A percentile compares a stretch with the other conserved stretches of the same genome.
phyloP scores from a whole-genome alignment of 2,888 invertebrate genomes.

The Melieria picta region DNA sequence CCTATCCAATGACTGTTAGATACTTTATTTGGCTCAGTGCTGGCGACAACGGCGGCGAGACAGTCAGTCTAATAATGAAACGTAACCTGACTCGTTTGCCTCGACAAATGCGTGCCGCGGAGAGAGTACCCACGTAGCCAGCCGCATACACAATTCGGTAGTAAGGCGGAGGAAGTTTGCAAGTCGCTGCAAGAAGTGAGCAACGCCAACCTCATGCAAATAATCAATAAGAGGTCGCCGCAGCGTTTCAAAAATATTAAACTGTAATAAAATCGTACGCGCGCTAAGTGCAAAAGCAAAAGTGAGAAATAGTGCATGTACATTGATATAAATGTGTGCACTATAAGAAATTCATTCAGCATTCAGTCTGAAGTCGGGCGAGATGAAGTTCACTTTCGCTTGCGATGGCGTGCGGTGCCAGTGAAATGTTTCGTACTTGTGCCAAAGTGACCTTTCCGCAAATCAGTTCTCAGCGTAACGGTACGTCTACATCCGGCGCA shows the following conservation, averaged over 20 bases:
- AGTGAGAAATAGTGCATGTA: too few species aligned
- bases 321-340: too few species aligned
- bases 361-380: too few species aligned
- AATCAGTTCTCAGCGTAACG: constrained; percentile 6
- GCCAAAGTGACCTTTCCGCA: constrained; percentile 28
- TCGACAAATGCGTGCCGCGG: too few species aligned
- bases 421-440: constrained; percentile 12
- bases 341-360: too few species aligned
- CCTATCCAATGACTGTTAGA: constrained; percentile 22
- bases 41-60: constrained; percentile 1
- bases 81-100: constrained; percentile 22
- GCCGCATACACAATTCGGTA: too few species aligned
- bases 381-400: not conserved
- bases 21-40: constrained; percentile 28
- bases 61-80: constrained; percentile 35
- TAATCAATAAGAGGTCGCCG: too few species aligned
- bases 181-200: too few species aligned
- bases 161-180: too few species aligned
- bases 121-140: too few species aligned
- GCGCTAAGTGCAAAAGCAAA: not conserved
- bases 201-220: too few species aligned
- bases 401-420: not conserved
- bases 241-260: not conserved
- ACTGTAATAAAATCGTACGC: not conserved
- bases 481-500: constrained; percentile 14